Evolutionary conservation across 2,888 invertebrate genomes (phyloP).

Genomic region (Dicycla oo): DNA sequence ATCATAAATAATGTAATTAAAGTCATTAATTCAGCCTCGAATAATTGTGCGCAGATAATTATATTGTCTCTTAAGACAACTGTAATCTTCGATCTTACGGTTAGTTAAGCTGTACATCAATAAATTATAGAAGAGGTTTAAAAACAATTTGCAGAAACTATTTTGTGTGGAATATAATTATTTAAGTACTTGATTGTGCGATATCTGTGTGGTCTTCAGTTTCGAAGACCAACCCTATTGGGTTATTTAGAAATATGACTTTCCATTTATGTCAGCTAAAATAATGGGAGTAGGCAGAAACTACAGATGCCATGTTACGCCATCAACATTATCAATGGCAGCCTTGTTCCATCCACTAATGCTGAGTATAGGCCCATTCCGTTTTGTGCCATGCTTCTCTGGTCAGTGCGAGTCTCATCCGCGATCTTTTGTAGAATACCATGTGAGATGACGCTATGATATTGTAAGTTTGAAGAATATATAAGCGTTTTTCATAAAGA

Average conservation of each 20-base stretch:
- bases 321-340: not conserved
- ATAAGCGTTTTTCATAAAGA: no score
- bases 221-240: not conserved
- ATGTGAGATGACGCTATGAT: not conserved
- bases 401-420: not conserved
- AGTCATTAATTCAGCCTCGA: slow-evolving; percentile 54
- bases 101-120: slow-evolving; percentile 48
- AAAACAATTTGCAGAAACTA: slow-evolving; percentile 37
- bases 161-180: slow-evolving; percentile 4
- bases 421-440: not conserved
- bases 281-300: not conserved
- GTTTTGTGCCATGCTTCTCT: not conserved
- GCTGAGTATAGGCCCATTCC: not conserved
- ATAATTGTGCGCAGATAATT: slow-evolving; percentile 64
- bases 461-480: not conserved
- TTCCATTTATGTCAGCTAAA: not conserved
- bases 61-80: slow-evolving; percentile 60
- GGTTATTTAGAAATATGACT: not conserved
- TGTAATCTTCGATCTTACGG: slow-evolving; percentile 60
- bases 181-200: not conserved
- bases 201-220: slow-evolving; percentile 6
- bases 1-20: slow-evolving; percentile 64
- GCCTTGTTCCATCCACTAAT: not conserved
- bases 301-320: not conserved
- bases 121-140: slow-evolving; percentile 45